Evolutionary conservation across 2,888 invertebrate genomes (phyloP).

Genomic region (Catotricha subobsoleta): DNA sequence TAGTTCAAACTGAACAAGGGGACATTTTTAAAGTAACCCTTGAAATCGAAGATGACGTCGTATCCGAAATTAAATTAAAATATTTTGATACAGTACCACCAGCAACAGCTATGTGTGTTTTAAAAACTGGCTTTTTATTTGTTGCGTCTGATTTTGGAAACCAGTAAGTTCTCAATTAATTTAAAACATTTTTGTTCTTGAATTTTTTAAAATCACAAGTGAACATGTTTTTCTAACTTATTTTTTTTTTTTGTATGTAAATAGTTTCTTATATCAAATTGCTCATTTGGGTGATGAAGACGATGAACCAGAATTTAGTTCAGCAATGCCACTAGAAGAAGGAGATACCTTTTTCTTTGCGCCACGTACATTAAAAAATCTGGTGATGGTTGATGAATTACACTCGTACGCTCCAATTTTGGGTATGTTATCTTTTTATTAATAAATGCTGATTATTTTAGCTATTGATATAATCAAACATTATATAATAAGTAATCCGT

Average conservation of each 20-base stretch:
- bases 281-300: conserved; percentile 99
- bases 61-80: conserved; percentile 94
- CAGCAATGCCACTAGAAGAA: conserved; percentile 94
- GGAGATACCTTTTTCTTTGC: conserved; percentile 99
- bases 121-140: conserved; percentile 97
- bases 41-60: conserved; percentile 93
- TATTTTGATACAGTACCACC: conserved; percentile 99
- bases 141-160: conserved; percentile 98
- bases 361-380: conserved; percentile 78
- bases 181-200: conserved; percentile 6
- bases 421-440: conserved; percentile 33
- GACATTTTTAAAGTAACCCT: conserved; percentile 91
- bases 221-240: conserved; percentile 2
- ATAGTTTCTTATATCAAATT: conserved; percentile 95
- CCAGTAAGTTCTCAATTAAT: conserved; percentile 58
- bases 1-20: conserved; percentile 97
- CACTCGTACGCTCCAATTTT: conserved; percentile 89
- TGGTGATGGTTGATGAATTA: conserved; percentile 92
- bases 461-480: no score
- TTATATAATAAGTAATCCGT: no score
- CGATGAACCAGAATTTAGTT: conserved; percentile 96
- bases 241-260: no score
- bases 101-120: conserved; percentile 89
- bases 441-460: no score
- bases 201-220: background rate